Percentiles rank a stretch among this genome's conserved stretches.
Evolutionary conservation across 2,888 invertebrate species (phyloP).

Genomic region (Dexiosoma caninum): DNA sequence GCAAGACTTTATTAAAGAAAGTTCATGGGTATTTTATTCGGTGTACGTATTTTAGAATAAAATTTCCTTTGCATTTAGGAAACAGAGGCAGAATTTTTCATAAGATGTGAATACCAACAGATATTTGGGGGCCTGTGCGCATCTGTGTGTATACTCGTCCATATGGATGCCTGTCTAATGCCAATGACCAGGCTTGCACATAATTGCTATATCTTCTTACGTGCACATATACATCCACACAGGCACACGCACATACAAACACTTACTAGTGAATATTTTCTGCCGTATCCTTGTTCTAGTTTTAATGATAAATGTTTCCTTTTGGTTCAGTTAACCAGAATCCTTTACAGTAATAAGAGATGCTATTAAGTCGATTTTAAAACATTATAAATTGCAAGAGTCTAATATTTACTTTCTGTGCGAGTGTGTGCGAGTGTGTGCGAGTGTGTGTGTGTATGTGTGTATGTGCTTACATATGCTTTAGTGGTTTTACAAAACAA

Average conservation of each 20-base stretch:
- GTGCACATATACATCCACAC: too few species aligned
- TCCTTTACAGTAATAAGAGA: conserved; percentile 48
- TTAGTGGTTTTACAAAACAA: conserved; percentile 13
- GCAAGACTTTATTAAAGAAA: too few species aligned
- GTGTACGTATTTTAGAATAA: too few species aligned
- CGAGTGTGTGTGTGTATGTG: background rate
- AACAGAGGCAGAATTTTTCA: too few species aligned
- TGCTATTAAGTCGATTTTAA: conserved; percentile 53
- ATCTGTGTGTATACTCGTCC: background rate
- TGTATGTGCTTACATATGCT: background rate
- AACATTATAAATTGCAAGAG: conserved; percentile 15
- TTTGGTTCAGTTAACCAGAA: conserved; percentile 58
- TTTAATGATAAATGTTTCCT: conserved; percentile 59
- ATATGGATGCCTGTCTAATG: background rate
- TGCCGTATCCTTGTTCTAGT: conserved; percentile 49
- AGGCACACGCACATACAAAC: background rate
- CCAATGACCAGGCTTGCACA: conserved; percentile 22
- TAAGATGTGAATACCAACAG: background rate
- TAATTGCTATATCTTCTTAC: background rate
- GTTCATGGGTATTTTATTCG: too few species aligned
- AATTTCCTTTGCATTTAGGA: too few species aligned
- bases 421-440: background rate
- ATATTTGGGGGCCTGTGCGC: background rate
- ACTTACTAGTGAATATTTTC: background rate
- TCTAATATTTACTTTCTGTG: background rate